Conservation (phyloP, 1,140 invertebrate species). For the Sinella curviseta region DNA sequence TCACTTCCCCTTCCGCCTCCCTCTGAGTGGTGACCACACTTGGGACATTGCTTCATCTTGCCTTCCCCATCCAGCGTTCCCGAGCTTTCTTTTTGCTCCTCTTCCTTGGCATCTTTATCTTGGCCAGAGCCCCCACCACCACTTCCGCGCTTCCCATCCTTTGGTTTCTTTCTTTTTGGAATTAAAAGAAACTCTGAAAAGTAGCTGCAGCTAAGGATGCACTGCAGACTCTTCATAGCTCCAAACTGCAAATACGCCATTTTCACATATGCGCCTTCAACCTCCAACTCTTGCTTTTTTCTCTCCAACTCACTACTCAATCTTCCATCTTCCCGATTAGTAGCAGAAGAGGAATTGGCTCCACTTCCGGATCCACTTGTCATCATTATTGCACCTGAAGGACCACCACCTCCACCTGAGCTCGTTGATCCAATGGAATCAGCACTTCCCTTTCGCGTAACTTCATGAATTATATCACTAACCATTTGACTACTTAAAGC, state of each 20-base stretch:
- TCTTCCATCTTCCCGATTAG: neutral
- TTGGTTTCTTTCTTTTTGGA: conserved; percentile 51
- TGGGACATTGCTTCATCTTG: conserved; percentile 28
- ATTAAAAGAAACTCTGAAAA: conserved; percentile 63
- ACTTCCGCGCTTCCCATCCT: neutral
- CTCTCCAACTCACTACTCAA: conserved; percentile 37
- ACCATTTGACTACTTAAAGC: conserved; percentile 47
- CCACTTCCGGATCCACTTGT: neutral
- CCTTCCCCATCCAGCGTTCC: neutral
- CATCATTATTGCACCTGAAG: too few relatives aligned
- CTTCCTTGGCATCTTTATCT: conserved; percentile 50
- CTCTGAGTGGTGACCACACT: conserved; percentile 39
- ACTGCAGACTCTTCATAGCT: conserved; percentile 61
- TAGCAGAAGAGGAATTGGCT: neutral
- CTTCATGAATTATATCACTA: conserved; percentile 47
- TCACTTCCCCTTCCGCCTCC: neutral
- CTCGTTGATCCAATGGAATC: conserved; percentile 10
- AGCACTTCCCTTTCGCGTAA: conserved; percentile 40
- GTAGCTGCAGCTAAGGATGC: conserved; percentile 58
- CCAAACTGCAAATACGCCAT: conserved; percentile 61
- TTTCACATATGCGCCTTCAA: conserved; percentile 52
- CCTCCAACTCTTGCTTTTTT: conserved; percentile 42
- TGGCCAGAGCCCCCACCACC: conserved; percentile 43
- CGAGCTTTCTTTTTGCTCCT: conserved; percentile 38
- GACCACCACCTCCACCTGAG: too few relatives aligned